Conservation (phyloP, 2,888 invertebrate species). For the Stenodera caucasica region DNA sequence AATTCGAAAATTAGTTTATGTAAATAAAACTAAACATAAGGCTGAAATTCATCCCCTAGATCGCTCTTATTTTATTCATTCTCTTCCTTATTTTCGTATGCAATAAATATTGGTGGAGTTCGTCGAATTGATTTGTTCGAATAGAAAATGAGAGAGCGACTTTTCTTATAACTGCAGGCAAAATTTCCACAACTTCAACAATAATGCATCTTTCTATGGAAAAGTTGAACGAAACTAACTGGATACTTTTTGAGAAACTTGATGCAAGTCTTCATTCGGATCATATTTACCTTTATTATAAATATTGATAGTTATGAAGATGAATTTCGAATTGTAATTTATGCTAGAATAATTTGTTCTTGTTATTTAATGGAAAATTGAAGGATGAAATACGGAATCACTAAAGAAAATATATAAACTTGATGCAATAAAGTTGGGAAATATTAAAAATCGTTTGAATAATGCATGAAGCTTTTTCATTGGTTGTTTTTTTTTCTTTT, state of each 20-base stretch:
- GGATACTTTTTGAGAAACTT: too few species aligned
- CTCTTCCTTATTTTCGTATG: neutral
- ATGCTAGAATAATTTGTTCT: neutral
- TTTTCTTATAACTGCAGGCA: neutral
- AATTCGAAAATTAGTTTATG: too few species aligned
- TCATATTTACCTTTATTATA: too few species aligned
- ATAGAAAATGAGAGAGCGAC: neutral
- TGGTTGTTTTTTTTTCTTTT: neutral
- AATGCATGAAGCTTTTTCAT: slow-evolving; percentile 18
- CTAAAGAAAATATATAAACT: neutral
- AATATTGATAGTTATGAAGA: too few species aligned
- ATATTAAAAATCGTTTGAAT: slow-evolving; percentile 20
- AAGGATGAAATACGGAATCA: neutral
- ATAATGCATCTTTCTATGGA: neutral
- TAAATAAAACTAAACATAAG: neutral
- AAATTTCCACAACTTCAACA: neutral
- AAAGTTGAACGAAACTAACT: too few species aligned
- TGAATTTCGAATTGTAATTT: too few species aligned
- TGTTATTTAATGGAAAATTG: neutral
- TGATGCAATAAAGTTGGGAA: neutral
- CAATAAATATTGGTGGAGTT: neutral
- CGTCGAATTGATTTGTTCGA: neutral
- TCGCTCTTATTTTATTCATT: neutral
- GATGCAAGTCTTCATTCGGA: too few species aligned
- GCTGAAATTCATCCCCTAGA: neutral